Evolutionary conservation across 1,140 invertebrate species (phyloP).

Genomic region (Phocides pigmalion): DNA sequence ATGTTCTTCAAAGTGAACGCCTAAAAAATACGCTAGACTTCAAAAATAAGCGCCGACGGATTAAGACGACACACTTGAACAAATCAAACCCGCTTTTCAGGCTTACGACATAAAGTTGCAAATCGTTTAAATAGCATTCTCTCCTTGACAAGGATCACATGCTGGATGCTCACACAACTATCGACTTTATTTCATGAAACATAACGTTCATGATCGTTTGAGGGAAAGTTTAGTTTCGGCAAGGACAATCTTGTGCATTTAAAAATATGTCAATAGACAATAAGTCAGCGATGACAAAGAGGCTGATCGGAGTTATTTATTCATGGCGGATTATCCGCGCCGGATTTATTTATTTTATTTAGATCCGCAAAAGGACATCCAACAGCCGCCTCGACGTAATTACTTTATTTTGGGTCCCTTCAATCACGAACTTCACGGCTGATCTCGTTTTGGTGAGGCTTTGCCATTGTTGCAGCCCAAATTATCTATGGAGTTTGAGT

Average conservation of each 20-base stretch:
- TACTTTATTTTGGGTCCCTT: constrained; percentile 61
- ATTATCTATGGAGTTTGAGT: constrained; percentile 62
- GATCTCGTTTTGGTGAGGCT: constrained; percentile 65
- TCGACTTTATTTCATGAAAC: constrained; percentile 4
- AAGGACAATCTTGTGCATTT: constrained; percentile 37
- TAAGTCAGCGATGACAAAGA: constrained; percentile 69
- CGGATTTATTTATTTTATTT: constrained; percentile 67
- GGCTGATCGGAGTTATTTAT: constrained; percentile 66
- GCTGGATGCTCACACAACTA: background rate
- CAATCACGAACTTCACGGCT: constrained; percentile 52
- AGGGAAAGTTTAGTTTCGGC: background rate
- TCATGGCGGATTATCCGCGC: constrained; percentile 71
- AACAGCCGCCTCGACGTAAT: constrained; percentile 58
- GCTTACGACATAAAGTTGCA: constrained; percentile 3
- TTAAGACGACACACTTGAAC: constrained; percentile 40
- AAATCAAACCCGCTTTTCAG: background rate
- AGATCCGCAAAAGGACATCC: constrained; percentile 61
- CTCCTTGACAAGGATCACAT: background rate
- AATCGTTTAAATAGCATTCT: background rate
- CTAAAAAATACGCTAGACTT: constrained; percentile 67
- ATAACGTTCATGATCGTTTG: constrained; percentile 18
- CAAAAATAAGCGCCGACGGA: constrained; percentile 75
- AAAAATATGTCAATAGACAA: constrained; percentile 71
- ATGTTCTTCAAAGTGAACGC: constrained; percentile 68
- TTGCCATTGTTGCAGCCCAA: constrained; percentile 53